Conservation (phyloP, 2,888 invertebrate species). For the Proisotoma minuta region DNA sequence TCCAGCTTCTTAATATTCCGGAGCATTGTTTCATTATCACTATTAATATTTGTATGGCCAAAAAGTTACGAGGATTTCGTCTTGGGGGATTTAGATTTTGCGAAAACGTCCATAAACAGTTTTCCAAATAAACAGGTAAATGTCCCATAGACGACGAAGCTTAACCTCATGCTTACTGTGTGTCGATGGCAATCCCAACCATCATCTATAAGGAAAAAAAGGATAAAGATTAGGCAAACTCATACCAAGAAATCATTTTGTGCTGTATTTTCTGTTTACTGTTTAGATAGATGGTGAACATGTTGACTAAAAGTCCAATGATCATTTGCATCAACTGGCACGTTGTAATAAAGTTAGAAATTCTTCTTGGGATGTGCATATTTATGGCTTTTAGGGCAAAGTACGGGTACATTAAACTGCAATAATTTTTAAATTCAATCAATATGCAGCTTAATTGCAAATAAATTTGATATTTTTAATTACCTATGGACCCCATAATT, state of each 20-base stretch:
- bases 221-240: not conserved
- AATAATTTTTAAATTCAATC: not conserved
- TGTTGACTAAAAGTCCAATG: conserved; percentile 17
- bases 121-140: conserved; percentile 24
- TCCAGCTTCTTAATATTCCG: not conserved
- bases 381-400: conserved; percentile 13
- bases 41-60: no score
- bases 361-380: conserved; percentile 3
- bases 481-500: conserved; percentile 19
- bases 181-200: conserved; percentile 17
- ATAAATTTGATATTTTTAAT: not conserved
- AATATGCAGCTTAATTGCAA: not conserved
- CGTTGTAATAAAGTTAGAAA: conserved; percentile 20
- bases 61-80: conserved; percentile 3
- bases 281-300: conserved; percentile 9
- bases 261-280: conserved; percentile 5
- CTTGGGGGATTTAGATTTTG: not conserved
- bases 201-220: conserved; percentile 10
- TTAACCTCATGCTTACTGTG: conserved; percentile 15
- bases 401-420: conserved; percentile 14
- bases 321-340: conserved; percentile 22
- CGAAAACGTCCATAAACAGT: conserved; percentile 25
- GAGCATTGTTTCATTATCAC: not conserved
- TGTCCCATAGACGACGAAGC: conserved; percentile 19
- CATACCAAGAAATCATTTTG: not conserved